phyloP scores from a whole-genome alignment of 2,888 invertebrate genomes.

The Leptinotarsa juncta region DNA sequence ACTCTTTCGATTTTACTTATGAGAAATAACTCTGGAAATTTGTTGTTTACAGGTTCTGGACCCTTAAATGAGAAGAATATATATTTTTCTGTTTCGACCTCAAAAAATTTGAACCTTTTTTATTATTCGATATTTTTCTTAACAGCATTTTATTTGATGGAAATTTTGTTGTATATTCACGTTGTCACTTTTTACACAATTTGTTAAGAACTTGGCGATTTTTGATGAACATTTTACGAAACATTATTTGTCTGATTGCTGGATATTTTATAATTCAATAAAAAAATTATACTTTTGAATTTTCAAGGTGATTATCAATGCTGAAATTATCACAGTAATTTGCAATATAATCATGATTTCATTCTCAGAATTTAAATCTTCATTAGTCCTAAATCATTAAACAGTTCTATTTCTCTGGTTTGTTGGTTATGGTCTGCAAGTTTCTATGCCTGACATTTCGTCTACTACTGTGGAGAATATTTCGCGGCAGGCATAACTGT shows the following conservation, averaged over 20 bases:
- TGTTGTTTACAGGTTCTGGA: conserved; percentile 19
- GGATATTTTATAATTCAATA: conserved; percentile 19
- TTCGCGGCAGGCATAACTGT: too few relatives aligned
- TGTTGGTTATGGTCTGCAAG: too few relatives aligned
- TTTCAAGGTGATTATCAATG: conserved; percentile 19
- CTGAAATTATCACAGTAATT: neutral
- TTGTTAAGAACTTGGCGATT: conserved; percentile 18
- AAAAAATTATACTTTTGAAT: conserved; percentile 17
- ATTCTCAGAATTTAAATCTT: neutral
- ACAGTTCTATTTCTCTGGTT: too few relatives aligned
- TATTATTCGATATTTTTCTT: conserved; percentile 23
- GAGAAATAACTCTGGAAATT: neutral
- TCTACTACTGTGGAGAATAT: too few relatives aligned
- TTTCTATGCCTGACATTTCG: too few relatives aligned
- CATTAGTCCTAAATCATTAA: too few relatives aligned
- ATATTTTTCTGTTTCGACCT: conserved; percentile 3
- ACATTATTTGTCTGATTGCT: conserved; percentile 14
- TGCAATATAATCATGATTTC: neutral
- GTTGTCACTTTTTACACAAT: conserved; percentile 14
- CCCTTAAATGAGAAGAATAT: conserved; percentile 22
- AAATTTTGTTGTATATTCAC: conserved; percentile 19
- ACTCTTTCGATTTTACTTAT: neutral
- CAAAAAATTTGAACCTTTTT: conserved; percentile 12
- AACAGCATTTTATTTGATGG: conserved; percentile 1
- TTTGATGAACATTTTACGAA: conserved; percentile 14